These are phyloP conservation scores for Bombus soroeensis DNA, from an alignment of 1,140 invertebrate species.

Conservation along the genomic window DNA sequence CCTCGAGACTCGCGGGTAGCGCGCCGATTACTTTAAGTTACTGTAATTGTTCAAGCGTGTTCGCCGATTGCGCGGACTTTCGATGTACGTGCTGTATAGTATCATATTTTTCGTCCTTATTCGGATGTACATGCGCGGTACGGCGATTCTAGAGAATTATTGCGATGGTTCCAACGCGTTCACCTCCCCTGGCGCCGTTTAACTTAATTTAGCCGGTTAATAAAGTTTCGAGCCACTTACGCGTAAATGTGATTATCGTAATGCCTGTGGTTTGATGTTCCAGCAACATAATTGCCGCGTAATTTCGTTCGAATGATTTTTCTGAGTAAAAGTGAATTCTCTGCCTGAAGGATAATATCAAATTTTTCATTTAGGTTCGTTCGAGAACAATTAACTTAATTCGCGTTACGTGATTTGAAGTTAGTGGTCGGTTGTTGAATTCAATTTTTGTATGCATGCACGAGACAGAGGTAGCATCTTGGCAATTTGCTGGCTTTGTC, in stretches of 20 bases:
- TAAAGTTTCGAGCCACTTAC: not conserved
- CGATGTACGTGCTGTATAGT: not conserved
- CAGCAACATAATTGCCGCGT: not conserved
- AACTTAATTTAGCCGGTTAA: not conserved
- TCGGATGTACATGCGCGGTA: not conserved
- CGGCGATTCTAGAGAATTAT: not conserved
- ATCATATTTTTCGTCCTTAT: constrained; percentile 21
- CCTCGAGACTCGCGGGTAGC: not conserved
- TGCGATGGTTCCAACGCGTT: not conserved
- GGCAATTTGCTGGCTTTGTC: constrained; percentile 29
- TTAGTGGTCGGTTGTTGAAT: not conserved
- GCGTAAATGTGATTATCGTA: not conserved
- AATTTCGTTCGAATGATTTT: not conserved
- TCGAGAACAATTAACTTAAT: not conserved
- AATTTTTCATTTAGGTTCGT: not conserved
- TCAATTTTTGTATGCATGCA: no score
- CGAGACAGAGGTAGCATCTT: not conserved
- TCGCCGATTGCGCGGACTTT: not conserved
- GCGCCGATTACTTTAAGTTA: constrained; percentile 11
- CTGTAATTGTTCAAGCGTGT: constrained; percentile 1
- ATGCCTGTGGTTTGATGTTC: not conserved
- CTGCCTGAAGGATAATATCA: not conserved
- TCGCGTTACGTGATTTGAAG: not conserved
- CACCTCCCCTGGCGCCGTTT: not conserved
- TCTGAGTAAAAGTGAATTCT: not conserved